Evolutionary conservation across 2,113 vertebrate species (phyloP).

Genomic region (Lampris megalopsis): DNA sequence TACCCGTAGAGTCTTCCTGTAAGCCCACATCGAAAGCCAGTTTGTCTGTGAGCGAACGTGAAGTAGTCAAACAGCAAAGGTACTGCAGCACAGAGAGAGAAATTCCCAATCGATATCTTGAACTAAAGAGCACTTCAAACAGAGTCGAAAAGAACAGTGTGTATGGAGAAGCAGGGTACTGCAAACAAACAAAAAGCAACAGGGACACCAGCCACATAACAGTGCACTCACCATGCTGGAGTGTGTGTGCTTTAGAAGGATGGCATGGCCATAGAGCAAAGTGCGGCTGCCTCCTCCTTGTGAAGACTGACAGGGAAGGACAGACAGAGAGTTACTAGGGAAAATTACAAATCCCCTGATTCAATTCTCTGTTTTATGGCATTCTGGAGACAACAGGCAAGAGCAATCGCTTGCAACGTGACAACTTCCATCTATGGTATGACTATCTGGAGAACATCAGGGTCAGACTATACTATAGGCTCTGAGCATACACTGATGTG

Average conservation of each 20-base stretch:
- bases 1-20: conserved; percentile 92
- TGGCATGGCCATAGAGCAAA: conserved; percentile 92
- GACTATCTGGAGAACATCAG: too few relatives aligned
- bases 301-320: conserved; percentile 82
- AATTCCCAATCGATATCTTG: neutral
- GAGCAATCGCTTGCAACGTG: too few relatives aligned
- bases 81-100: conserved; percentile 80
- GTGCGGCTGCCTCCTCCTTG: conserved; percentile 93
- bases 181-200: too few relatives aligned
- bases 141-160: neutral
- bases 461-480: too few relatives aligned
- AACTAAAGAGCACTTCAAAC: neutral
- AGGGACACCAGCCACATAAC: neutral
- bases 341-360: neutral
- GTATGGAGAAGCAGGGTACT: neutral
- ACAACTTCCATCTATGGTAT: too few relatives aligned
- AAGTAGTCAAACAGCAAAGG: conserved; percentile 91
- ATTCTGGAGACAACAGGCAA: too few relatives aligned
- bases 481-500: neutral
- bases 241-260: conserved; percentile 91
- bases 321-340: conserved; percentile 17
- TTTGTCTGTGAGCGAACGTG: conserved; percentile 93
- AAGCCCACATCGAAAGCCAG: conserved; percentile 93
- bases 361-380: too few relatives aligned
- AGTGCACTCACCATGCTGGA: conserved; percentile 88